Percentiles rank a stretch among this genome's conserved stretches.
Evolutionary conservation across 2,113 vertebrate species (phyloP).

Genomic region (Urocolius indicus): DNA sequence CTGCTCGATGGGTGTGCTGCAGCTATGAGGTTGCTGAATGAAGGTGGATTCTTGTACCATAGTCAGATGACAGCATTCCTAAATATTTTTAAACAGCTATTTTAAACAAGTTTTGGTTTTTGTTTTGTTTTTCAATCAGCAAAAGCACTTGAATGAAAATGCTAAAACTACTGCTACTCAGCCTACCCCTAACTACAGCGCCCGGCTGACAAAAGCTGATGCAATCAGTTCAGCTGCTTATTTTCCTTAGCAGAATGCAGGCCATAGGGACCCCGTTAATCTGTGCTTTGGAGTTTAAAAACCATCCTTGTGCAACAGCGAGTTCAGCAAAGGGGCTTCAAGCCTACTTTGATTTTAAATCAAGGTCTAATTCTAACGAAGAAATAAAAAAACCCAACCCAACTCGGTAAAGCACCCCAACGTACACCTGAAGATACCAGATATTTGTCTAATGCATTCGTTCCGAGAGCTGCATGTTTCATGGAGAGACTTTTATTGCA

Average conservation of each 20-base stretch:
- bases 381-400: constrained; percentile 60
- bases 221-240: not conserved
- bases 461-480: constrained; percentile 68
- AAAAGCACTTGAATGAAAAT: constrained; percentile 35
- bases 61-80: constrained; percentile 18
- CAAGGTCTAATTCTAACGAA: constrained; percentile 89
- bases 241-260: not conserved
- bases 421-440: constrained; percentile 99
- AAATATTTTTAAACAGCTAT: constrained; percentile 29
- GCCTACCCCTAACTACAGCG: not conserved
- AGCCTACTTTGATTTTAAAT: constrained; percentile 91
- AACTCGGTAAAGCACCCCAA: constrained; percentile 90
- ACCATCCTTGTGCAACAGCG: not conserved
- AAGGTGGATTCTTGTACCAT: not conserved
- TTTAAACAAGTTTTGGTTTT: not conserved
- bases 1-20: constrained; percentile 17
- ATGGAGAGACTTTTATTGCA: constrained; percentile 64
- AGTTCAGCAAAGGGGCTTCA: constrained; percentile 81
- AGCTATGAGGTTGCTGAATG: constrained; percentile 8
- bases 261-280: not conserved
- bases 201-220: not conserved
- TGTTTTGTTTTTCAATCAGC: not conserved
- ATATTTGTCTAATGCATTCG: constrained; percentile 84
- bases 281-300: not conserved
- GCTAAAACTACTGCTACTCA: not conserved